These are phyloP conservation scores for Euthynnus affinis DNA, from an alignment of 2,797 vertebrate genomes.

Conservation along the genomic window DNA sequence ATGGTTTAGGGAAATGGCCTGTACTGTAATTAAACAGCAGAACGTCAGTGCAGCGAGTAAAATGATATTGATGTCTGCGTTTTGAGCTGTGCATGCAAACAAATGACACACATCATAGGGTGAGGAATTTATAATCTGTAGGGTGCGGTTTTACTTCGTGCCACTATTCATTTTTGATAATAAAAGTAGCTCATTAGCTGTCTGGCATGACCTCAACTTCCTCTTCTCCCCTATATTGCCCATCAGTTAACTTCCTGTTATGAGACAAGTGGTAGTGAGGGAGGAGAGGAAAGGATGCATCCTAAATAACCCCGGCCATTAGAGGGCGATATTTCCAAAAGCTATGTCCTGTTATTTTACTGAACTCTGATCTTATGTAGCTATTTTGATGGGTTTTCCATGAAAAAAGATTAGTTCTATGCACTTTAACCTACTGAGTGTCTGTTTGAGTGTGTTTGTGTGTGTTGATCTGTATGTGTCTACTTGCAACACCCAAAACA, in stretches of 20 bases:
- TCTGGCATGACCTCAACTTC: constrained; percentile 7
- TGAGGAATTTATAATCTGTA: neutral
- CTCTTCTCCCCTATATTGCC: constrained; percentile 3
- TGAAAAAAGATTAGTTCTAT: neutral
- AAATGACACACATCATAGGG: neutral
- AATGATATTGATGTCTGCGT: no score
- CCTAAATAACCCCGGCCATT: constrained; percentile 31
- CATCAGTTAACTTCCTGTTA: constrained; percentile 20
- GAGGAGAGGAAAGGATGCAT: constrained; percentile 7
- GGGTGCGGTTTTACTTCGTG: neutral
- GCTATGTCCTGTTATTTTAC: neutral
- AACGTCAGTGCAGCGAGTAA: no score
- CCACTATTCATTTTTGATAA: constrained; percentile 5
- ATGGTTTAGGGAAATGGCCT: no score
- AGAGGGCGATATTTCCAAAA: constrained; percentile 62
- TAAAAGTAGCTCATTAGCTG: neutral
- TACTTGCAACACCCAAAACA: constrained; percentile 24
- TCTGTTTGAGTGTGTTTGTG: constrained; percentile 9
- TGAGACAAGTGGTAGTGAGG: neutral
- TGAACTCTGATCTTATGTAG: neutral
- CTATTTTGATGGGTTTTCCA: neutral
- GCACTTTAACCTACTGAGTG: neutral
- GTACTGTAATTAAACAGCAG: neutral
- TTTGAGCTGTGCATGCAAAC: neutral
- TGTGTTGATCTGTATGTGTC: neutral